These are phyloP conservation scores for Anoura caudifer DNA, from an alignment of 2,113 vertebrate genomes.

Conservation along the genomic window DNA sequence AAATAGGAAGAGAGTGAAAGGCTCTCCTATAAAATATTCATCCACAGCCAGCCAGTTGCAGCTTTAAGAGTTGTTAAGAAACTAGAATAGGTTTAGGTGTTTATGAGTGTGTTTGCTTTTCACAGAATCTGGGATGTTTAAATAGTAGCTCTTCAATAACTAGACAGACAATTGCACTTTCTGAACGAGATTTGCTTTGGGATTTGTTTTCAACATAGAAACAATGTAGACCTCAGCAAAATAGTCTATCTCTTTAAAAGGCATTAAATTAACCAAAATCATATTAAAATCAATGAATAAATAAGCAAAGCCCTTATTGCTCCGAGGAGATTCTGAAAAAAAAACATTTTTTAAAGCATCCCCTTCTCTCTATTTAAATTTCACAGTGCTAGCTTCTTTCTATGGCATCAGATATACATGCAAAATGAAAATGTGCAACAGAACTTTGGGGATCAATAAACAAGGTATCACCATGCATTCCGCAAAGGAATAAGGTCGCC, in stretches of 20 bases:
- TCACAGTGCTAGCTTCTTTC: constrained; percentile 66
- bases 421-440: constrained; percentile 53
- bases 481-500: constrained; percentile 34
- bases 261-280: constrained; percentile 59
- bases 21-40: constrained; percentile 18
- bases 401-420: constrained; percentile 57
- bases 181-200: constrained; percentile 21
- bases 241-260: constrained; percentile 50
- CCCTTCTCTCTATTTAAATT: constrained; percentile 54
- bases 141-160: constrained; percentile 7
- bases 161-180: constrained; percentile 20
- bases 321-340: constrained; percentile 56
- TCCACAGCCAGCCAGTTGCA: background rate
- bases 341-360: constrained; percentile 72
- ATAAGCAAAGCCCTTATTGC: background rate
- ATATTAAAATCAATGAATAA: constrained; percentile 57
- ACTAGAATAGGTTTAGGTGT: background rate
- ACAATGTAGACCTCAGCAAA: constrained; percentile 48
- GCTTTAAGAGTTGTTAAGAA: background rate
- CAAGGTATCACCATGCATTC: constrained; percentile 66
- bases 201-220: constrained; percentile 55
- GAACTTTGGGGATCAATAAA: constrained; percentile 63
- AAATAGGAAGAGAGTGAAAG: background rate
- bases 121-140: constrained; percentile 34
- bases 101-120: background rate